phyloP scores from a whole-genome alignment of 2,113 vertebrate species.

The Grantiella picta region DNA sequence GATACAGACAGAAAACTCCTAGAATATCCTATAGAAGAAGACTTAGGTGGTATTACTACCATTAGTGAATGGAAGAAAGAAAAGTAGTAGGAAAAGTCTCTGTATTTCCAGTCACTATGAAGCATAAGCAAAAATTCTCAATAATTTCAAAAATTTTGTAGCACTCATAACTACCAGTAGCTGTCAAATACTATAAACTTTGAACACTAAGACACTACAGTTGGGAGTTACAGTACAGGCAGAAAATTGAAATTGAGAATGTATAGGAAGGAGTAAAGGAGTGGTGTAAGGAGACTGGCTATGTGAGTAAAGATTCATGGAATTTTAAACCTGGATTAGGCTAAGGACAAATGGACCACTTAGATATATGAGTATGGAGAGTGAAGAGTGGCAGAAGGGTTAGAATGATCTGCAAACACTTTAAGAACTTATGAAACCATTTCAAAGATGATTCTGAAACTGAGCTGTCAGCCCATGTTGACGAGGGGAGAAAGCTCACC shows the following conservation, averaged over 20 bases:
- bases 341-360: background rate
- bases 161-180: background rate
- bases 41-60: background rate
- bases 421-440: background rate
- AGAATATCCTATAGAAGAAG: background rate
- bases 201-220: background rate
- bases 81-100: background rate
- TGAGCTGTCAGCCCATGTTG: background rate
- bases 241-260: background rate
- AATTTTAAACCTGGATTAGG: background rate
- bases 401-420: background rate
- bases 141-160: background rate
- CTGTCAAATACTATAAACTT: background rate
- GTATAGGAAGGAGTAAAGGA: background rate
- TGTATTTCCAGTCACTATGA: background rate
- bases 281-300: background rate
- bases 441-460: background rate
- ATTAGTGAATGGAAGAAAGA: background rate
- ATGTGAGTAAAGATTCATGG: background rate
- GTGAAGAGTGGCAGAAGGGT: background rate
- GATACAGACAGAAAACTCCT: background rate
- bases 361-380: background rate
- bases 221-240: background rate
- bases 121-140: background rate
- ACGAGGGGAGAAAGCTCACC: background rate